Evolutionary conservation across 2,888 invertebrate genomes (phyloP).

Genomic region (Graphium colonna): DNA sequence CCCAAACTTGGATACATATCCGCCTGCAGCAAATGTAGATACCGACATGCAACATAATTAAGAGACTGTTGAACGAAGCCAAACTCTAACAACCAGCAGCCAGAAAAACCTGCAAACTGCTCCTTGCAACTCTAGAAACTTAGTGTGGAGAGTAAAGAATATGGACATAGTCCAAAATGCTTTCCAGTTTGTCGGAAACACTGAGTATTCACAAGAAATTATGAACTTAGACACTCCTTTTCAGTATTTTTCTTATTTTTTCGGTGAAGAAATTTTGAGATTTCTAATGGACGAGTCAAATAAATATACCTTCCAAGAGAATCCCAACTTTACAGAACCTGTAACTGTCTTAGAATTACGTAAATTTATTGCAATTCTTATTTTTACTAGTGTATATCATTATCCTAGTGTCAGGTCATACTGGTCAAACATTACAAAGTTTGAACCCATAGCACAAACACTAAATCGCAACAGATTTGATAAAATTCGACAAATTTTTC

Average conservation of each 20-base stretch:
- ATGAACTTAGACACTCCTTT: constrained; percentile 6
- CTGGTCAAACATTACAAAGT: constrained; percentile 33
- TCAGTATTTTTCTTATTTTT: constrained; percentile 40
- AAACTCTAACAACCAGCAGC: constrained; percentile 34
- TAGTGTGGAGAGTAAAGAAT: constrained; percentile 41
- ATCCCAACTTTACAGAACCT: constrained; percentile 38
- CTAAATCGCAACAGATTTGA: constrained; percentile 37
- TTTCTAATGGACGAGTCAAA: constrained; percentile 14
- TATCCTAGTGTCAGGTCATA: constrained; percentile 36
- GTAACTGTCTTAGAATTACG: constrained; percentile 36
- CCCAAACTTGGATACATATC: constrained; percentile 33
- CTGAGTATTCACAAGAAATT: constrained; percentile 34
- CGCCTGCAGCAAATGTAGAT: constrained; percentile 31
- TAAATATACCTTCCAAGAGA: constrained; percentile 29
- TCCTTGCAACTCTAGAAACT: constrained; percentile 37
- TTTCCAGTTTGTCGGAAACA: constrained; percentile 35
- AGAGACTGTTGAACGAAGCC: constrained; percentile 38
- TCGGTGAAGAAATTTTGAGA: constrained; percentile 32
- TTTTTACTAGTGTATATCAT: constrained; percentile 25
- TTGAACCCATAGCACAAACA: constrained; percentile 32
- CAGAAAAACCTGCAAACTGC: constrained; percentile 39
- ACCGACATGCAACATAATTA: constrained; percentile 36
- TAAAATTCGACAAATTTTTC: constrained; percentile 33
- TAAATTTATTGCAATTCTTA: constrained; percentile 32
- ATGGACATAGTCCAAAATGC: constrained; percentile 38